Evolutionary conservation across 2,797 vertebrate species (phyloP).

Genomic region (Fistularia tabacaria): DNA sequence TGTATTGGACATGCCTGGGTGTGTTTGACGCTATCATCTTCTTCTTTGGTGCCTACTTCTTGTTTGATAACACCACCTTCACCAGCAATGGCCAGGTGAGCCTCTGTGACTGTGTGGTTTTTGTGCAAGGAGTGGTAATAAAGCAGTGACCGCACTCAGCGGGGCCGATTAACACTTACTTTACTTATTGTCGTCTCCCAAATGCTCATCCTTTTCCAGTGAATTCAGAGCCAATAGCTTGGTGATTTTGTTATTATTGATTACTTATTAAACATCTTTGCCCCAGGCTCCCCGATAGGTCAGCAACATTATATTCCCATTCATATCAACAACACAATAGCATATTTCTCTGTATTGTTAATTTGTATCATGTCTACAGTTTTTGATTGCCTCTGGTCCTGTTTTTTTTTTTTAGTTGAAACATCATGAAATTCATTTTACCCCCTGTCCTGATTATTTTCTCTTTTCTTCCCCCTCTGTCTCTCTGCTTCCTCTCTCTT

Average conservation of each 20-base stretch:
- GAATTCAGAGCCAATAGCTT: slow-evolving; percentile 32
- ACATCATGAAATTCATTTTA: slow-evolving; percentile 74
- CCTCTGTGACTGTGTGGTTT: neutral
- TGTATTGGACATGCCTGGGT: slow-evolving; percentile 97
- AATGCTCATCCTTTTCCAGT: slow-evolving; percentile 58
- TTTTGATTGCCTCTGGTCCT: slow-evolving; percentile 68
- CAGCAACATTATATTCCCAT: slow-evolving; percentile 66
- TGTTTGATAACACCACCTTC: slow-evolving; percentile 93
- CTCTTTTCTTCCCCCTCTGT: slow-evolving; percentile 52
- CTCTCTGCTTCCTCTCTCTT: slow-evolving; percentile 29
- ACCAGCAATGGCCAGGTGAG: slow-evolving; percentile 88
- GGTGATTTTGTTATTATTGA: neutral
- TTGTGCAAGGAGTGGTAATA: neutral
- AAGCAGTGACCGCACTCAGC: too few species aligned
- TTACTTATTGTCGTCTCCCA: neutral
- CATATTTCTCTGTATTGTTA: slow-evolving; percentile 77
- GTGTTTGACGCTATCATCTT: slow-evolving; percentile 93
- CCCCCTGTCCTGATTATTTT: slow-evolving; percentile 74
- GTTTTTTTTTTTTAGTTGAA: slow-evolving; percentile 74
- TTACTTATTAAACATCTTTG: slow-evolving; percentile 9
- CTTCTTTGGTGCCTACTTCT: slow-evolving; percentile 98
- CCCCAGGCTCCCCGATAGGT: slow-evolving; percentile 28
- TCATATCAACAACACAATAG: slow-evolving; percentile 71
- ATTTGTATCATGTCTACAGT: slow-evolving; percentile 78
- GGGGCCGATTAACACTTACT: neutral